These are phyloP conservation scores for Microplitis demolitor DNA, from an alignment of 1,140 invertebrate genomes.

Conservation along the genomic window DNA sequence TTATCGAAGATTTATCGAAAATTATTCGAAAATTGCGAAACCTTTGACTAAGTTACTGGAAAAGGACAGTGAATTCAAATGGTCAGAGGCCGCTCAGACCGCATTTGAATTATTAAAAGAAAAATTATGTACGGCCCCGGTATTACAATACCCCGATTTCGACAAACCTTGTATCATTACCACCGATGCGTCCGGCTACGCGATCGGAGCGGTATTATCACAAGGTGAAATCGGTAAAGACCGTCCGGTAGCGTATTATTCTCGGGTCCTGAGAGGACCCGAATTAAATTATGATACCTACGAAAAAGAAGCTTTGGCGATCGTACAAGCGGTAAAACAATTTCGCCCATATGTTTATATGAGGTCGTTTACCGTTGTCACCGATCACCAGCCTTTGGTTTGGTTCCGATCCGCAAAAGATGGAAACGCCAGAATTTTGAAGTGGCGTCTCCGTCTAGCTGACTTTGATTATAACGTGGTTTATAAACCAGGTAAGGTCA, in stretches of 20 bases:
- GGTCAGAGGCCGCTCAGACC: neutral
- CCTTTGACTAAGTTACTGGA: neutral
- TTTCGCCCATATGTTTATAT: neutral
- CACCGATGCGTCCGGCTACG: neutral
- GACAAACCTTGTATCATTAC: neutral
- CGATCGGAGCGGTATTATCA: neutral
- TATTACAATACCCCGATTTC: neutral
- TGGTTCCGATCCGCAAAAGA: neutral
- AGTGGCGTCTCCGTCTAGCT: neutral
- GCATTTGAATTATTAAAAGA: neutral
- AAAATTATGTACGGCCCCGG: neutral
- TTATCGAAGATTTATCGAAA: neutral
- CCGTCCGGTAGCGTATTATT: neutral
- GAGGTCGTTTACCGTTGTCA: neutral
- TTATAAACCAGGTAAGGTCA: neutral
- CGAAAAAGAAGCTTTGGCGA: neutral
- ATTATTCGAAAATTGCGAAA: neutral
- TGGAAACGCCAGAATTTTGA: neutral
- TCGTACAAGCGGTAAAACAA: neutral
- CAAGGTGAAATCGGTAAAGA: constrained; percentile 1
- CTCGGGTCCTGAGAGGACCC: neutral
- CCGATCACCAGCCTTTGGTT: neutral
- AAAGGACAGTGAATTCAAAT: neutral
- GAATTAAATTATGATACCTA: neutral
- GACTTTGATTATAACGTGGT: neutral